Percentiles rank a stretch among this genome's conserved stretches.
These are phyloP conservation scores for Callaeas wilsoni DNA, from an alignment of 2,113 vertebrate species.

Conservation along the genomic window DNA sequence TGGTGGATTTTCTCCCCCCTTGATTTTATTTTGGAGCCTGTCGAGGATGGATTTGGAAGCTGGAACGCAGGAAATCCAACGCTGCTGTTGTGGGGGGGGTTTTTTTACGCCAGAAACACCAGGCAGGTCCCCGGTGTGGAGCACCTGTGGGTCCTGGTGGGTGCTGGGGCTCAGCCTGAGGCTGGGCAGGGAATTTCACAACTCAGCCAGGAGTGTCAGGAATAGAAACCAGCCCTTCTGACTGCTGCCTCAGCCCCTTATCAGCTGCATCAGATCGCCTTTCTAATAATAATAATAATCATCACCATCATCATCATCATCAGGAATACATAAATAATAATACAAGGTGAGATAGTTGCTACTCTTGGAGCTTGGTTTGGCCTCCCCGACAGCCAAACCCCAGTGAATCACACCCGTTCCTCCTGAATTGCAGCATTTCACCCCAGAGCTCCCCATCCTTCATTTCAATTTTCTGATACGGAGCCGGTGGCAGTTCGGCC, in stretches of 20 bases:
- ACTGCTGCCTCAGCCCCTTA: neutral
- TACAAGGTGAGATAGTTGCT: neutral
- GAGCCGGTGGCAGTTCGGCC: neutral
- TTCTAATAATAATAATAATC: conserved; percentile 55
- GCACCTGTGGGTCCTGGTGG: neutral
- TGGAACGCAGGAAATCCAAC: neutral
- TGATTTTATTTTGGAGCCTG: neutral
- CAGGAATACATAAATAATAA: conserved; percentile 60
- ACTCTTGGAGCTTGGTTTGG: neutral
- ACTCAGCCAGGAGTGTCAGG: conserved; percentile 7
- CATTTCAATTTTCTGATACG: neutral
- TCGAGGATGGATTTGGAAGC: neutral
- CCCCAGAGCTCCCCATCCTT: neutral
- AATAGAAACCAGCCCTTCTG: conserved; percentile 48
- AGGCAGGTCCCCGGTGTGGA: neutral
- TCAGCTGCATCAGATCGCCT: neutral
- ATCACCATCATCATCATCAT: neutral
- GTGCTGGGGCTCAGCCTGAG: neutral
- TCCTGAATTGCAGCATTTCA: neutral
- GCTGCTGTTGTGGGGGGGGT: neutral
- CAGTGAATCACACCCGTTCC: neutral
- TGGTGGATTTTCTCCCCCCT: neutral
- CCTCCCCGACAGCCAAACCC: neutral
- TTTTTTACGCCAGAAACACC: neutral
- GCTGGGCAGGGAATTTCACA: conserved; percentile 29